Evolutionary conservation across 2,797 vertebrate species (phyloP), one percentile per base, ranked within the genome.

Genomic region (Eurystomus glaucurus): DNA sequence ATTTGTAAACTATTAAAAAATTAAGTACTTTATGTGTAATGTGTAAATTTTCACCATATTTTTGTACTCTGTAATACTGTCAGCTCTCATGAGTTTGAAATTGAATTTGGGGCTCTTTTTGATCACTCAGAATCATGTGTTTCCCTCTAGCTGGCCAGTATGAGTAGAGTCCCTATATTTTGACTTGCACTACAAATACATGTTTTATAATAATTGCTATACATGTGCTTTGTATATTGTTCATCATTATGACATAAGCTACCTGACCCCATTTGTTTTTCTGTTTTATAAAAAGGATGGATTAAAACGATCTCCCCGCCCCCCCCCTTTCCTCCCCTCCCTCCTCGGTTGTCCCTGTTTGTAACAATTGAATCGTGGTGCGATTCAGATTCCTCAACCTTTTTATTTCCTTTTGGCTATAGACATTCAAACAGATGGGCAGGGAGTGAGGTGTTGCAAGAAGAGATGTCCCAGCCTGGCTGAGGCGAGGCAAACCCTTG

Each of bases 161-260:
- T 96, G 95, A 98, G 93, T 97, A 97, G 98, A 98, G 95, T 97
- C 98, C 97, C 98, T 98, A 26, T 98, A 97, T 95, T 98, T 98
- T 97, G 97, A 98, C 98, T 98, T 98, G 98, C 98, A 98, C 98
- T 98, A 98, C 98, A 98, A 98, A 98, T 97, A 98, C 97, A 97
- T 98, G 97, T 98, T 98, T 98, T 97, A 96, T 98, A 97, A 91
- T 97, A 97, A 97, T 97, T 98, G 88, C 96, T 98, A 87, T 97
- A 96, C 92, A 88, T 97, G 95, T 95, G 97, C 95, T 98, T 98
- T 97, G 91, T 98, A 93, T 97, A 95, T 97, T 97, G 94, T 98
- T 98, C 97, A 96, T 97, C 97, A 95, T 97, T 96, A 97, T 96
- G 97, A 95, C 96, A 96, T 98, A 97, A 98, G 98, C 97, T 98